Percentiles rank a stretch among this genome's conserved stretches.
phyloP scores from a whole-genome alignment of 2,888 invertebrate species.

The Drosophila prolongata region DNA sequence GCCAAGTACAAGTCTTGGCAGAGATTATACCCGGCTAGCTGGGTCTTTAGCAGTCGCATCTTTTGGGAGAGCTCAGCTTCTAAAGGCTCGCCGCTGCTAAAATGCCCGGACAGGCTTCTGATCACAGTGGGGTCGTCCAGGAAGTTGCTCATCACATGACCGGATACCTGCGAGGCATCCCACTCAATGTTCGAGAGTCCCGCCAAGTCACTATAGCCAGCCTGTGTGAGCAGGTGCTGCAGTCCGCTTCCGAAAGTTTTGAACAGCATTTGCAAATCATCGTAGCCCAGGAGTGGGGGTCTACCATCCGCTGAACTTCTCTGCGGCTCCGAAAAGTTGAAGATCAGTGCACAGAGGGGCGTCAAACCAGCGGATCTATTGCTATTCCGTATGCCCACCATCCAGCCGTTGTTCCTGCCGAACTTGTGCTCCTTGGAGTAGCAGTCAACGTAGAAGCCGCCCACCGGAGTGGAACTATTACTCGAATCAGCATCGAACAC shows the following conservation, averaged over 20 bases:
- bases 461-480: slow-evolving; percentile 86
- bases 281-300: slow-evolving; percentile 90
- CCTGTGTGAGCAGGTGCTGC: slow-evolving; percentile 93
- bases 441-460: slow-evolving; percentile 94
- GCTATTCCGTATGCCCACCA: slow-evolving; percentile 91
- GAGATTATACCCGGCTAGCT: slow-evolving; percentile 92
- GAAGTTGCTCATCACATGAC: slow-evolving; percentile 93
- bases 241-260: slow-evolving; percentile 94
- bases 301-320: slow-evolving; percentile 86
- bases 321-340: slow-evolving; percentile 88
- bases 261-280: slow-evolving; percentile 91
- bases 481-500: slow-evolving; percentile 87
- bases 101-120: slow-evolving; percentile 90
- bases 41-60: slow-evolving; percentile 87
- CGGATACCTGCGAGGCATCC: slow-evolving; percentile 95
- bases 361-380: slow-evolving; percentile 87
- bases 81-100: slow-evolving; percentile 89
- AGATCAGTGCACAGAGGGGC: slow-evolving; percentile 92
- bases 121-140: slow-evolving; percentile 88
- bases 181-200: slow-evolving; percentile 95
- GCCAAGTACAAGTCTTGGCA: slow-evolving; percentile 93
- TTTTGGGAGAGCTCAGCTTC: slow-evolving; percentile 88
- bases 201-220: slow-evolving; percentile 92
- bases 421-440: slow-evolving; percentile 89
- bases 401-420: slow-evolving; percentile 89